Conservation (phyloP, 1,140 invertebrate species). For the Acromyrmex heyeri region DNA sequence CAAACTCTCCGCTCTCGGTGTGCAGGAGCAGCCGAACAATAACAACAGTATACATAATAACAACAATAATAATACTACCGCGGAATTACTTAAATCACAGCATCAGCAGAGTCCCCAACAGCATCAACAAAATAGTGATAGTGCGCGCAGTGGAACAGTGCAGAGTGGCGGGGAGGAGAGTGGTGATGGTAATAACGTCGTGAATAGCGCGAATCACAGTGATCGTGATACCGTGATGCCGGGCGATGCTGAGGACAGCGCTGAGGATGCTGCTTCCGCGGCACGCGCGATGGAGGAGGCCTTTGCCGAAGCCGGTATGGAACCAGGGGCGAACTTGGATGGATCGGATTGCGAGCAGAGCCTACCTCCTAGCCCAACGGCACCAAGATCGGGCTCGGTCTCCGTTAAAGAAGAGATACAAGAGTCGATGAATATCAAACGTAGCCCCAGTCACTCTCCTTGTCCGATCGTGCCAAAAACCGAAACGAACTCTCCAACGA, state of each 20-base stretch:
- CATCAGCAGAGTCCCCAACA: conserved; percentile 81
- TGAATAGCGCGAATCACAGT: conserved; percentile 83
- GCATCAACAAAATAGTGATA: conserved; percentile 83
- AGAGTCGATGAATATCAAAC: conserved; percentile 87
- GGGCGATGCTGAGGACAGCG: conserved; percentile 89
- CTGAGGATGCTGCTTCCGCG: conserved; percentile 87
- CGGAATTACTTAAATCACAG: conserved; percentile 83
- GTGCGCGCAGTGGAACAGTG: conserved; percentile 86
- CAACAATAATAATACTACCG: conserved; percentile 87
- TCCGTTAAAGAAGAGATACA: conserved; percentile 89
- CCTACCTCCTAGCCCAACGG: conserved; percentile 88
- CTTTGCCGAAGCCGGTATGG: conserved; percentile 87
- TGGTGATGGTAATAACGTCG: conserved; percentile 84
- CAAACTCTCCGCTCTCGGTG: conserved; percentile 88
- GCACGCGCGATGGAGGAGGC: conserved; percentile 88
- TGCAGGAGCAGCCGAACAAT: conserved; percentile 85
- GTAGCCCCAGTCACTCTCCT: conserved; percentile 83
- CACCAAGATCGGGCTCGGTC: conserved; percentile 88
- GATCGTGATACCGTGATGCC: conserved; percentile 87
- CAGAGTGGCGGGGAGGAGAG: conserved; percentile 85
- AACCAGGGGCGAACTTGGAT: conserved; percentile 89
- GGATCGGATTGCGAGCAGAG: conserved; percentile 90
- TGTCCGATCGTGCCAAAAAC: conserved; percentile 83
- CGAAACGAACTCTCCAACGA: conserved; percentile 84
- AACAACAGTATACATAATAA: conserved; percentile 87